Evolutionary conservation across 2,888 invertebrate genomes (phyloP), one percentile per base, ranked within the genome.

Genomic region (Dynastes maya): DNA sequence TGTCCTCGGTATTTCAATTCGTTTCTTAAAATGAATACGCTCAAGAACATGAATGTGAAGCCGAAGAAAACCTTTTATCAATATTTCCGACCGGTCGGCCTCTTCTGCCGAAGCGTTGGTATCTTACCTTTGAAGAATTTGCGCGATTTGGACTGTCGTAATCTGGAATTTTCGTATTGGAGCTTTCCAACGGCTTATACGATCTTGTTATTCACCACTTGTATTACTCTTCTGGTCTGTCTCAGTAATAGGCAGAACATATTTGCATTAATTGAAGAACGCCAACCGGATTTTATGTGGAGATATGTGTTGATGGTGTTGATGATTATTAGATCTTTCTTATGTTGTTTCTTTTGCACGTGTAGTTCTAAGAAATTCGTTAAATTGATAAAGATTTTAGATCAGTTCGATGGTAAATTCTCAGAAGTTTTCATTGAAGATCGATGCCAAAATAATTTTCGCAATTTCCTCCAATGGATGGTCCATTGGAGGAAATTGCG

Each of bases 331-430:
- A 72, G 82, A 49, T 82, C 82, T 1, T 51, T 78, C 61, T 0
- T 82, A 3, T 81, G 82, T 75, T 84, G 79, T 32, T 37, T 80
- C 6, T 82, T 80, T 40, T 83, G 80, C 64, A 32, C 37, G 8
- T 51, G 6, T 11, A 70, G 70, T 29, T 80, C 79, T 2, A 80
- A 77, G 67, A 81, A 82, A 72, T 72, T 84, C 72, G 80, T 82
- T 4, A 79, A 77, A 55, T 71, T 84, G 64, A 83, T 84, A 13
- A 79, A 81, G 65, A 75, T 83, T 6, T 63, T 83, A 22, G 80
- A 83, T 40, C 64, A 27, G 9, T 84, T 83, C 68, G 82, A 83
- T 76, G 61, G 76, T 16, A 77, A 80, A 53, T 81, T 79, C 51
- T 16, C 40, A 6, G 51, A 76, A 32, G n/a, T 67, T 32, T 68